Base-by-base conservation (phyloP, 2,113 vertebrate species). In the Podarcis cretensis region DNA sequence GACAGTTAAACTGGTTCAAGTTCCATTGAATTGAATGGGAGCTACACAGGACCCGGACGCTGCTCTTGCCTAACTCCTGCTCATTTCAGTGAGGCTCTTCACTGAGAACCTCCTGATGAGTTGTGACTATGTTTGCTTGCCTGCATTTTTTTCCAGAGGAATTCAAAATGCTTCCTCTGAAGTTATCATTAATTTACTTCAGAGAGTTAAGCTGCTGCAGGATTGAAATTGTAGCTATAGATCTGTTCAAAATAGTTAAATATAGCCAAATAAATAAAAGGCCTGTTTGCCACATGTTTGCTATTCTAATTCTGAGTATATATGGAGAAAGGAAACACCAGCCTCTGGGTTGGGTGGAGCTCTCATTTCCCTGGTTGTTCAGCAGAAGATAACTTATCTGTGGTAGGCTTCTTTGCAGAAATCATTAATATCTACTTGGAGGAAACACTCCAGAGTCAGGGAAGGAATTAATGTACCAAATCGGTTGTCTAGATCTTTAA, bases 351-450 rank as follows among this genome's bases (percentile, higher is more conserved):
- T 86, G 95, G 92, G 94, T 94, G 92, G 84, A 89, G 86, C 86
- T 88, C 87, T 88, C 87, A 65, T 89, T 73, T 75, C n/a, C 75
- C 87, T 21, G 21, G 54, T 96, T 97, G 96, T 96, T 96, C 96
- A 1, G 0, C 83, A 85, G 93, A 91, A 97, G 96, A 97, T 98
- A 97, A 93, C 94, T 96, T 97, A 97, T 98, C 97, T 77, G 75
- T 87, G 79, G 90, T 80, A 0, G 63, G 92, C 90, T 86, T 84
- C 90, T 92, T 95, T 93, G 93, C 95, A 96, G 95, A 95, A 95
- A 97, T 96, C 93, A 93, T 90, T 76, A 86, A 35, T 89, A 90
- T 95, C 94, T 96, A 95, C 96, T 92, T 85, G 40, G 25, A 91
- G 81, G 94, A 93, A 94, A 94, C 63, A 83, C 76, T 68, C 78